A percentile compares a stretch with the other conserved stretches of the same genome.
These are phyloP conservation scores for Haliaeetus leucogaster DNA, from an alignment of 2,113 vertebrate species.

Conservation along the genomic window DNA sequence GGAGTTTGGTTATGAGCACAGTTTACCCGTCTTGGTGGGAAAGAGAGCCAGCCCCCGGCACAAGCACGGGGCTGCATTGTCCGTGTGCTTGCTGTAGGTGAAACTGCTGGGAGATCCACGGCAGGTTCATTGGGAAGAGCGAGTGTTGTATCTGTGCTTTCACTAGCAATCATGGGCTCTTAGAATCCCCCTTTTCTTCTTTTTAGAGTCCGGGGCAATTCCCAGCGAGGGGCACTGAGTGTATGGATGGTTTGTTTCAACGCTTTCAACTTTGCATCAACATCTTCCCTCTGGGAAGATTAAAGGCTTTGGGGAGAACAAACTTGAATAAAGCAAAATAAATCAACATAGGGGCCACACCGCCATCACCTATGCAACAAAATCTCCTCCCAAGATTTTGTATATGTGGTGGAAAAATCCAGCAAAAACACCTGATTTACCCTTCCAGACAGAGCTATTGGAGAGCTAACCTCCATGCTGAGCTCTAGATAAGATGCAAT, in stretches of 20 bases:
- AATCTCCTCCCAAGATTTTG: neutral
- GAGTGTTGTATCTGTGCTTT: fast-evolving
- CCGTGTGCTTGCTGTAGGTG: neutral
- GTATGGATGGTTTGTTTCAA: neutral
- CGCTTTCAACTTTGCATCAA: neutral
- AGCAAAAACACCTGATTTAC: neutral
- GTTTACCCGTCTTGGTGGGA: neutral
- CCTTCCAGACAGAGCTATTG: neutral
- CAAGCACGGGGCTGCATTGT: fast-evolving
- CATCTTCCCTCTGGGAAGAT: neutral
- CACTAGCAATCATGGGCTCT: neutral
- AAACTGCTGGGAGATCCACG: neutral
- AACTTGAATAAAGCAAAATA: neutral
- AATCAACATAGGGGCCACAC: neutral
- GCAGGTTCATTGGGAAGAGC: neutral
- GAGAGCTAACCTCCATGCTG: neutral
- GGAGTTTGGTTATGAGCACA: neutral
- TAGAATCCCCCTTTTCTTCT: neutral
- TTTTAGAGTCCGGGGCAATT: neutral
- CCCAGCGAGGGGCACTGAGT: neutral
- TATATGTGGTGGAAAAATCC: neutral
- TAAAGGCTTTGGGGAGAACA: neutral
- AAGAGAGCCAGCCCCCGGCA: neutral
- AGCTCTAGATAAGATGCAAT: neutral
- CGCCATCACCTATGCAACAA: neutral